Evolutionary conservation across 2,888 invertebrate genomes (phyloP).

Genomic region (Anoplius nigerrimus): DNA sequence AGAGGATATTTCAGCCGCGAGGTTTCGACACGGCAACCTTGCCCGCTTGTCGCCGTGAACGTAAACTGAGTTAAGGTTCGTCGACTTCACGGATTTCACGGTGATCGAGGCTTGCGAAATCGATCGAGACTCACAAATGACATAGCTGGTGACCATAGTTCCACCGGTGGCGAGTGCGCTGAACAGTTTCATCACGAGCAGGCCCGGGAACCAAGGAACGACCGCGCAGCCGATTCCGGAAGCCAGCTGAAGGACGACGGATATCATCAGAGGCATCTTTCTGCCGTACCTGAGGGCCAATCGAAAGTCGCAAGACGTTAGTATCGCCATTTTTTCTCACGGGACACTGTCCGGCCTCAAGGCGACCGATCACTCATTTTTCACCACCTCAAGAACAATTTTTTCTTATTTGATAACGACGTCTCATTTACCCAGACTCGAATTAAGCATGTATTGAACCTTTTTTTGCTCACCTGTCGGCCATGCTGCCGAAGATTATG

Average conservation of each 20-base stretch:
- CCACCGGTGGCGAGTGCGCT: conserved; percentile 88
- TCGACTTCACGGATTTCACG: neutral
- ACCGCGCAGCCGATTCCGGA: conserved; percentile 84
- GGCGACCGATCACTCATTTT: too few relatives aligned
- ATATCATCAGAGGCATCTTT: conserved; percentile 83
- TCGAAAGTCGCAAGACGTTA: too few relatives aligned
- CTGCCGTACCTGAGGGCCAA: conserved; percentile 81
- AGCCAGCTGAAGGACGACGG: conserved; percentile 84
- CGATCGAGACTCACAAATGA: conserved; percentile 75
- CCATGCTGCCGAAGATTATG: conserved; percentile 83
- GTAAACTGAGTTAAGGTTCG: neutral
- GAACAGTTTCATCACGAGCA: conserved; percentile 83
- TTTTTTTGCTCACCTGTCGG: conserved; percentile 81
- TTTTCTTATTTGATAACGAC: neutral
- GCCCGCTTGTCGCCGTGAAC: too few relatives aligned
- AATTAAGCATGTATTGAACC: neutral
- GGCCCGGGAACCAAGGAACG: conserved; percentile 81
- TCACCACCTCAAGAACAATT: neutral
- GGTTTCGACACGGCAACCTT: too few relatives aligned
- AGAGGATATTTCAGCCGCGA: neutral
- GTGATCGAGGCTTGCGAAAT: too few relatives aligned
- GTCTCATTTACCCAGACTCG: neutral
- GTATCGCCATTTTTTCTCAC: too few relatives aligned
- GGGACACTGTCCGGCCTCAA: too few relatives aligned
- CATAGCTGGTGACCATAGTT: conserved; percentile 85